Conservation (phyloP, 2,797 vertebrate species). For the Muscicapa comitata region DNA sequence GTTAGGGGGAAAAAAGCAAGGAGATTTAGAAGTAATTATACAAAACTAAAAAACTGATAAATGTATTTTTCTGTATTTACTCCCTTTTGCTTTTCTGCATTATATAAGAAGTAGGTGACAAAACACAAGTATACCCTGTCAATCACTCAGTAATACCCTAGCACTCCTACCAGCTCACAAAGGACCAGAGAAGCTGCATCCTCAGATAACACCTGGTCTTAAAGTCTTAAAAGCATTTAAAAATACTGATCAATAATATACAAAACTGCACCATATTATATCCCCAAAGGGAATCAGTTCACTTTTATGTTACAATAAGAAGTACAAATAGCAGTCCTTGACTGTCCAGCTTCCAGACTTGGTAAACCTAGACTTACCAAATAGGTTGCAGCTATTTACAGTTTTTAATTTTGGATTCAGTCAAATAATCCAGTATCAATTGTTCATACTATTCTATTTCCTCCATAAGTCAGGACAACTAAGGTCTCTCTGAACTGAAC, state of each 20-base stretch:
- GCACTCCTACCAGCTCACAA: background rate
- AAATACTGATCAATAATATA: background rate
- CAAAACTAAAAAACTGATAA: background rate
- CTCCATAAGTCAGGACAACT: background rate
- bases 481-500: background rate
- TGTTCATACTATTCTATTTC: background rate
- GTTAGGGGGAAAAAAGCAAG: background rate
- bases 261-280: background rate
- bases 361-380: background rate
- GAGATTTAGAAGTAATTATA: background rate
- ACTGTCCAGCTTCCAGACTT: background rate
- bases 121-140: background rate
- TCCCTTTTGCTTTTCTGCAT: background rate
- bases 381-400: background rate
- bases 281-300: background rate
- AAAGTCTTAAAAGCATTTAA: conserved; percentile 25
- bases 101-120: background rate
- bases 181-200: background rate
- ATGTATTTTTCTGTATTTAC: background rate
- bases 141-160: background rate
- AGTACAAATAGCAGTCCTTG: background rate
- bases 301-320: background rate
- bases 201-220: background rate
- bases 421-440: background rate
- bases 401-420: background rate